phyloP scores from a whole-genome alignment of 2,797 vertebrate genomes.

The Neostethus bicornis region DNA sequence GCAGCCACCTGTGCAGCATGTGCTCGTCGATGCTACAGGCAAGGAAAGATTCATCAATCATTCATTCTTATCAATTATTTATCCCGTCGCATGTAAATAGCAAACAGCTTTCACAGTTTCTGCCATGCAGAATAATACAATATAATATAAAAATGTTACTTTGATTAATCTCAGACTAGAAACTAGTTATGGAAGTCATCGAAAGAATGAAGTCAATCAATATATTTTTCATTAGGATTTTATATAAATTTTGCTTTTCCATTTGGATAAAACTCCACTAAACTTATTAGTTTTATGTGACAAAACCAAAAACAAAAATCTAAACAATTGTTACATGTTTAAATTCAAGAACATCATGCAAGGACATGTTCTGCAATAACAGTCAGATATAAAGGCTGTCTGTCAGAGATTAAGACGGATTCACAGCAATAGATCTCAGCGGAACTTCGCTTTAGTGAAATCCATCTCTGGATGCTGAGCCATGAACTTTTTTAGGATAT shows the following conservation, averaged over 20 bases:
- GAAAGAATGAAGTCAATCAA: too few species aligned
- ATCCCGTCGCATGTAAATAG: constrained; percentile 49
- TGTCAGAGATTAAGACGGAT: too few species aligned
- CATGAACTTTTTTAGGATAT: constrained; percentile 99
- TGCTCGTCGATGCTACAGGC: constrained; percentile 45
- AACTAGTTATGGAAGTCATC: too few species aligned
- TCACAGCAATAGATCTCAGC: constrained; percentile 77
- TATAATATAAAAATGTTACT: neutral
- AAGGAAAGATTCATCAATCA: constrained; percentile 63
- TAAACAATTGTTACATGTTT: too few species aligned
- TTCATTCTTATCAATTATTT: constrained; percentile 69
- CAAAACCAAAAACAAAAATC: too few species aligned
- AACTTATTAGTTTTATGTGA: too few species aligned
- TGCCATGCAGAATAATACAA: constrained; percentile 3
- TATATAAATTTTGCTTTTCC: too few species aligned
- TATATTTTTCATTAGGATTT: too few species aligned
- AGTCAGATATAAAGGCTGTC: too few species aligned
- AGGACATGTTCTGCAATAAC: too few species aligned
- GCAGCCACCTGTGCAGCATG: constrained; percentile 45
- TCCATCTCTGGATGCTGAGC: constrained; percentile 99
- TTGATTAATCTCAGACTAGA: neutral
- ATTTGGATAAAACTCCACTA: too few species aligned
- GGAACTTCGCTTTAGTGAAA: constrained; percentile 99
- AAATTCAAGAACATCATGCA: too few species aligned
- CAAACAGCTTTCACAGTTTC: constrained; percentile 8